phyloP scores from a whole-genome alignment of 2,797 vertebrate species.

The Graptemys geographica region DNA sequence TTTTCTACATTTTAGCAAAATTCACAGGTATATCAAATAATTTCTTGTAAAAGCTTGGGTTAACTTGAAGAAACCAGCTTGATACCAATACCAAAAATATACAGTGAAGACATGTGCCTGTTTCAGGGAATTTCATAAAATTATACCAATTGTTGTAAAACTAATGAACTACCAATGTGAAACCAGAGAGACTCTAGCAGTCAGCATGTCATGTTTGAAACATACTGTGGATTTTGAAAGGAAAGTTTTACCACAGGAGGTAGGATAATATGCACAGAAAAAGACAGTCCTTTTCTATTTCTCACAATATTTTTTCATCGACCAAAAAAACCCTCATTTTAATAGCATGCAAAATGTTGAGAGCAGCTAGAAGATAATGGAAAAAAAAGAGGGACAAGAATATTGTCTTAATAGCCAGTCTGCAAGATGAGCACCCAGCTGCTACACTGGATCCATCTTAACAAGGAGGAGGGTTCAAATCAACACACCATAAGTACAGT shows the following conservation, averaged over 20 bases:
- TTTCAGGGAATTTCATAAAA: constrained; percentile 34
- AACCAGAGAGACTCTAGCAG: neutral
- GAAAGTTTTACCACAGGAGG: constrained; percentile 41
- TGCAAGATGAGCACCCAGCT: constrained; percentile 22
- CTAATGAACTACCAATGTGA: neutral
- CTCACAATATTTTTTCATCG: constrained; percentile 53
- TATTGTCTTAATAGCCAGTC: constrained; percentile 1
- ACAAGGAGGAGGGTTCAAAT: constrained; percentile 54
- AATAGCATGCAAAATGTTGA: constrained; percentile 57
- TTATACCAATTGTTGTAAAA: constrained; percentile 46
- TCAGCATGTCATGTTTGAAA: constrained; percentile 49
- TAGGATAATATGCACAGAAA: constrained; percentile 62
- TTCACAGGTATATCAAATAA: constrained; percentile 21
- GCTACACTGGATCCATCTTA: constrained; percentile 39
- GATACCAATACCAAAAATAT: constrained; percentile 26
- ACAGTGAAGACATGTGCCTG: constrained; percentile 44
- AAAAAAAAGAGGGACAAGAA: constrained; percentile 33
- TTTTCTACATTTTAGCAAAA: constrained; percentile 13
- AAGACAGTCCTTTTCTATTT: constrained; percentile 61
- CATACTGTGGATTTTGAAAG: constrained; percentile 50
- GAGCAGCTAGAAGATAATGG: constrained; percentile 47
- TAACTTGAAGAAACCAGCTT: neutral
- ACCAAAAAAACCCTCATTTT: constrained; percentile 61
- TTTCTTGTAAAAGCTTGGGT: constrained; percentile 12
- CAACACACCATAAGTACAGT: constrained; percentile 37